Percentiles rank a stretch among this genome's conserved stretches.
These are phyloP conservation scores for Aix galericulata DNA, from an alignment of 2,113 vertebrate species.

Conservation along the genomic window DNA sequence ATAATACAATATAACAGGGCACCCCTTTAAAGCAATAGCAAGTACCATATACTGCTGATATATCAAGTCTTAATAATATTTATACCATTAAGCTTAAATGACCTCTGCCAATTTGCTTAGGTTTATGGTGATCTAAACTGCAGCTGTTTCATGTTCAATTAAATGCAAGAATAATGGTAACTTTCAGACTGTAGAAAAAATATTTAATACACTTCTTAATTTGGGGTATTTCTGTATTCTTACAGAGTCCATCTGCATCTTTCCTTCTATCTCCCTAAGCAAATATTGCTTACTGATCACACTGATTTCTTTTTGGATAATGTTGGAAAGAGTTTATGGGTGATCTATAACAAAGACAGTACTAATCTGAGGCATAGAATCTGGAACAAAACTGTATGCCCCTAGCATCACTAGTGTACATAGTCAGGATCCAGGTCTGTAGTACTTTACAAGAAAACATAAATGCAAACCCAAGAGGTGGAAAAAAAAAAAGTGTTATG, in stretches of 20 bases:
- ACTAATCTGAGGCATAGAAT: not conserved
- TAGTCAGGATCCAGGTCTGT: not conserved
- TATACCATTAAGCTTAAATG: conserved; percentile 1
- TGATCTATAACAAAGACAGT: not conserved
- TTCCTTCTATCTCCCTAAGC: not conserved
- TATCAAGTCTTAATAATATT: not conserved
- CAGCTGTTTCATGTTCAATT: not conserved
- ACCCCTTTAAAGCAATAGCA: not conserved
- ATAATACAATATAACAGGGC: not conserved
- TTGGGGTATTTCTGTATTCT: not conserved
- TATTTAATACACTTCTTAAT: not conserved
- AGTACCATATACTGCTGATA: not conserved
- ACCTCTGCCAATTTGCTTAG: not conserved
- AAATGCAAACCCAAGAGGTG: not conserved
- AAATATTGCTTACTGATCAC: not conserved
- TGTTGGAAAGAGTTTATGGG: not conserved
- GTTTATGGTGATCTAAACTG: not conserved
- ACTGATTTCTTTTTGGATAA: not conserved
- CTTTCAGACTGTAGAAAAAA: not conserved
- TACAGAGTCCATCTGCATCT: not conserved
- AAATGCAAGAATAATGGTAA: not conserved
- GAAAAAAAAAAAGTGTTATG: not conserved
- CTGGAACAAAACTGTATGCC: not conserved
- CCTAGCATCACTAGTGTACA: not conserved
- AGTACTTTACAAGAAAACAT: not conserved